Evolutionary conservation across 2,797 vertebrate species (phyloP), one percentile per base, ranked within the genome.

Genomic region (Margarornis squamiger): DNA sequence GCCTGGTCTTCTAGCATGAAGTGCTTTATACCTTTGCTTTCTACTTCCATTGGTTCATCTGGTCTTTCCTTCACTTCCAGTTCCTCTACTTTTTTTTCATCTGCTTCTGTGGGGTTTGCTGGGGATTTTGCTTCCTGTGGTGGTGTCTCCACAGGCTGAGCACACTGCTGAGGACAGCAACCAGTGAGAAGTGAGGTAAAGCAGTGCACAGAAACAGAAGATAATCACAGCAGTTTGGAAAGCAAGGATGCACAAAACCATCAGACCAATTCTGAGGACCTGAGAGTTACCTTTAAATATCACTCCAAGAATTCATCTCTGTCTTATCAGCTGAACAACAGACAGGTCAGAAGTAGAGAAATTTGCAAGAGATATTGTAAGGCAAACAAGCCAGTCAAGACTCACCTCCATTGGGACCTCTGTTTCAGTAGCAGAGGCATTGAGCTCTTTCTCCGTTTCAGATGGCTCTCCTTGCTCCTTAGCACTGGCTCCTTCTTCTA

Each of bases 81-180:
- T 80, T 98, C 98, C 71, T 98, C 97, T 98, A 97, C 98, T 98
- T 98, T 98, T 95, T 99, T 99, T 62, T 99, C 99, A 73, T 99
- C 99, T 55, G 95, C 79, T 77, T 97, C 98, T 34, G 97, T 84
- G n/a, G 97, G 92, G 62, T 98, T 98, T 45, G 86, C 86, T 4
- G 97, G 96, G 24, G 96, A 97, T 78, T 97, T 98, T 78, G 97
- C 95, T 58, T 98, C 98, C 90, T 98, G 98, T 27, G 96, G 79
- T 0, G 82, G 92, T 75, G 96, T 86, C 74, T 97, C 96, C 34
- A 92, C 86, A 71, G 97, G 80, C 82, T 97, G 97, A 32, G 96
- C 46, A 74, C 91, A 96, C 96, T 98, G 97, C 88, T 78, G 67
- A 54, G 36, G n/a, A 74, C 41, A 95, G 58, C 5, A 12, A 74